These are phyloP conservation scores for Diloba caeruleocephala DNA, from an alignment of 2,888 invertebrate genomes.

Conservation along the genomic window DNA sequence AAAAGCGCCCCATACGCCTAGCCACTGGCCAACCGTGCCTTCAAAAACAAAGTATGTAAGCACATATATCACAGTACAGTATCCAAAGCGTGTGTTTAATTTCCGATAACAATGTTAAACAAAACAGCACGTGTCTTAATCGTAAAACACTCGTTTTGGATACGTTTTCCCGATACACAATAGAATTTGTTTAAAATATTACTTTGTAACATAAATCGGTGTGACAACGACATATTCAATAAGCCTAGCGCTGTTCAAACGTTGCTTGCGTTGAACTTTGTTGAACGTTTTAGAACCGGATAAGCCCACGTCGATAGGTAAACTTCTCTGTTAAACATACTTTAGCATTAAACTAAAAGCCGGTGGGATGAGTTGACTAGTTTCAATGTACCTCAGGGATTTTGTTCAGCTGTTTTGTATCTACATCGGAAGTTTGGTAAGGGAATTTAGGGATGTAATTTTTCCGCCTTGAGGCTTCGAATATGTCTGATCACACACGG, in stretches of 20 bases:
- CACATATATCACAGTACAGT: too few species aligned
- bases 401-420: background rate
- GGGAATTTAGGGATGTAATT: too few species aligned
- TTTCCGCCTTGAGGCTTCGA: too few species aligned
- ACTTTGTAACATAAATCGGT: background rate
- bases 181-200: constrained; percentile 1
- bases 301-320: constrained; percentile 34
- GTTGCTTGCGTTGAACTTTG: constrained; percentile 27
- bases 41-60: too few species aligned
- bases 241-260: constrained; percentile 24
- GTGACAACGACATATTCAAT: constrained; percentile 36
- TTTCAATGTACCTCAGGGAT: constrained; percentile 7
- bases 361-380: constrained; percentile 18
- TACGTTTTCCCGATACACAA: background rate
- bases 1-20: too few species aligned
- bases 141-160: background rate
- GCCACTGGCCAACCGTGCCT: too few species aligned
- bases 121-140: background rate
- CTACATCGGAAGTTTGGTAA: too few species aligned
- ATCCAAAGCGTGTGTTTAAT: too few species aligned
- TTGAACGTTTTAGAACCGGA: constrained; percentile 40
- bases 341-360: constrained; percentile 38
- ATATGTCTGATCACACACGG: too few species aligned
- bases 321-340: constrained; percentile 42
- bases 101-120: background rate